Evolutionary conservation across 2,113 vertebrate genomes (phyloP), one percentile per base, ranked within the genome.

Genomic region (Pithys albifrons): DNA sequence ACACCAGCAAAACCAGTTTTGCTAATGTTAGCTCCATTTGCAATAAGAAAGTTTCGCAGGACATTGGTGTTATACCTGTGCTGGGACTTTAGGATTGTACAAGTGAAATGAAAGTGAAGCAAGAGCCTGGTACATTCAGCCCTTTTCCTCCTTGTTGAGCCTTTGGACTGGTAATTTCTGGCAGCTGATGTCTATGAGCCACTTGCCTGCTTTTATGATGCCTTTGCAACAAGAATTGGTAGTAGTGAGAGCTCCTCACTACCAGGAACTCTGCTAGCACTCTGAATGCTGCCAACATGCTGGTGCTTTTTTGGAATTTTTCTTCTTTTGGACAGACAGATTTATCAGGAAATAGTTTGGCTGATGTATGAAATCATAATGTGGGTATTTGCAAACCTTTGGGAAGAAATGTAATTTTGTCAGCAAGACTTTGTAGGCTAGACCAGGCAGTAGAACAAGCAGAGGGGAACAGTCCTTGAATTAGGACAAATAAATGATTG

Each of bases 401-500:
- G 41, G 49, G 71, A 87, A 62, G 66, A 61, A 82, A 73, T 24
- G 19, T 33, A 8, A 58, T 67, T 92, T 84, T 77, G 35, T 51
- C 39, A 92, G 64, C 33, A 57, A 71, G 70, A 23, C 58, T 91
- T 85, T 49, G 62, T 55, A 57, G 66, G 19, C 80, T 71, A 39
- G 59, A 76, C 28, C 29, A 69, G 86, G 84, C 93, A 94, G 61
- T 33, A 71, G 89, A 92, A 88, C 49, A 96, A 81, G 93, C 70
- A 86, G 69, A 91, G 45, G 5, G 31, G 17, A 91, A 24, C 57
- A 64, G 95, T 96, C 96, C 95, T 96, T 97, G 92, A 93, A 84
- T 96, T 80, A 79, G 92, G 93, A 96, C 88, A 93, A 78, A 88
- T 77, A 91, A 94, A 86, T 76, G 85, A 86, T 92, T 96, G 87